Evolutionary conservation across 2,888 invertebrate species (phyloP).

Genomic region (Xestia c-nigrum): DNA sequence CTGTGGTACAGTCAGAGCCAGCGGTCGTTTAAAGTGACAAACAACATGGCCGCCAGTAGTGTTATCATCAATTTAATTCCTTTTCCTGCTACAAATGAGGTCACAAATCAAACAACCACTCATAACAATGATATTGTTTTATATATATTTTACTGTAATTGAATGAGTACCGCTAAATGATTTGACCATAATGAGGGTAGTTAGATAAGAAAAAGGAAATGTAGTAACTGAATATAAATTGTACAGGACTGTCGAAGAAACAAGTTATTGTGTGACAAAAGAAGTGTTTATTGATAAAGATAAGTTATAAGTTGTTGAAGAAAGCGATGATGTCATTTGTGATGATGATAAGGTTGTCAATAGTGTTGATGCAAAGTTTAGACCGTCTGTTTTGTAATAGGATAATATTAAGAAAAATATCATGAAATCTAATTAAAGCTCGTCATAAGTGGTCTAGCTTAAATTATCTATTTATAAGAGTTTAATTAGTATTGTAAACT

Average conservation of each 20-base stretch:
- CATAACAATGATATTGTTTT: constrained; percentile 70
- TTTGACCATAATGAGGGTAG: constrained; percentile 65
- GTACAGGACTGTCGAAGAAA: constrained; percentile 16
- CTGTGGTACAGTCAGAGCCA: constrained; percentile 55
- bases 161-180: constrained; percentile 42
- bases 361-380: constrained; percentile 68
- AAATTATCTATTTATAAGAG: background rate
- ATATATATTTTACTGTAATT: constrained; percentile 56
- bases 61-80: constrained; percentile 88
- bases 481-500: background rate
- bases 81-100: constrained; percentile 89
- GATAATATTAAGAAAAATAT: constrained; percentile 5
- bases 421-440: constrained; percentile 14
- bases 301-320: constrained; percentile 34
- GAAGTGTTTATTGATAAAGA: constrained; percentile 52
- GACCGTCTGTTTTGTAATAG: constrained; percentile 20
- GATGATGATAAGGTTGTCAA: constrained; percentile 30
- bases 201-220: constrained; percentile 52
- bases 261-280: constrained; percentile 39
- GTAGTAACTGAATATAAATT: constrained; percentile 7
- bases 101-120: constrained; percentile 84
- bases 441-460: constrained; percentile 26
- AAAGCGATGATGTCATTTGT: constrained; percentile 43
- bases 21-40: constrained; percentile 70
- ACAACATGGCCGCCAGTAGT: constrained; percentile 78